Conservation (phyloP, 2,797 vertebrate genomes). For the Trematomus bernacchii region DNA sequence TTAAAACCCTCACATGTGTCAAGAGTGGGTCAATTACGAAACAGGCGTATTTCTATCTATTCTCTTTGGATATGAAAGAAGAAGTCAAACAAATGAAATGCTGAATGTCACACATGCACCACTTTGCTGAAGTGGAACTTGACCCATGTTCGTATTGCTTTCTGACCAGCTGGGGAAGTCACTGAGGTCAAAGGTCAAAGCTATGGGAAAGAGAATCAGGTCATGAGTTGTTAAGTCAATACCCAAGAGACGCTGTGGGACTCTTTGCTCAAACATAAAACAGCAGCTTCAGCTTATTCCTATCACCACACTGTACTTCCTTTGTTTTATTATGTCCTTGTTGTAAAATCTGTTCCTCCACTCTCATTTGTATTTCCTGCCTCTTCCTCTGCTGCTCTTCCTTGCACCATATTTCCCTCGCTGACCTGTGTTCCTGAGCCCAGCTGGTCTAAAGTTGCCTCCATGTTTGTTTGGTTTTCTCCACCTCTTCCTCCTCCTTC, state of each 20-base stretch:
- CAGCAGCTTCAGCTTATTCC: background rate
- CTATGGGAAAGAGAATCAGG: slow-evolving; percentile 67
- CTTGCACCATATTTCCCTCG: slow-evolving; percentile 25
- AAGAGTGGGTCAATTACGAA: background rate
- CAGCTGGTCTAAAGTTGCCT: slow-evolving; percentile 69
- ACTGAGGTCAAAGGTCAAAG: slow-evolving; percentile 77
- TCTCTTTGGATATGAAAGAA: background rate
- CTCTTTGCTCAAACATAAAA: slow-evolving; percentile 22
- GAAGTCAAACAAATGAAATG: slow-evolving; percentile 14
- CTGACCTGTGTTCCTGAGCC: slow-evolving; percentile 26
- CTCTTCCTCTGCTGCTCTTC: slow-evolving; percentile 25
- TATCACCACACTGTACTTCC: background rate
- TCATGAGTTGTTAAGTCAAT: slow-evolving; percentile 66
- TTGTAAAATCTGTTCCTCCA: background rate
- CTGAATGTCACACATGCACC: slow-evolving; percentile 31
- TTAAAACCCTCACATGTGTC: background rate
- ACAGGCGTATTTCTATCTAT: background rate
- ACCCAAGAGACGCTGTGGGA: slow-evolving; percentile 48
- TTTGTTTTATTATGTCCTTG: slow-evolving; percentile 4
- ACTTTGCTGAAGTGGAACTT: slow-evolving; percentile 60
- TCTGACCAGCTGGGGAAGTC: slow-evolving; percentile 74
- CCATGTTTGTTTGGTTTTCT: slow-evolving; percentile 76
- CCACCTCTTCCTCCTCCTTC: slow-evolving; percentile 43
- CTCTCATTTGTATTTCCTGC: slow-evolving; percentile 2
- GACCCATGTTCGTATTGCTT: slow-evolving; percentile 66